Conservation (phyloP, 2,113 vertebrate genomes). For the Myotis davidii region DNA sequence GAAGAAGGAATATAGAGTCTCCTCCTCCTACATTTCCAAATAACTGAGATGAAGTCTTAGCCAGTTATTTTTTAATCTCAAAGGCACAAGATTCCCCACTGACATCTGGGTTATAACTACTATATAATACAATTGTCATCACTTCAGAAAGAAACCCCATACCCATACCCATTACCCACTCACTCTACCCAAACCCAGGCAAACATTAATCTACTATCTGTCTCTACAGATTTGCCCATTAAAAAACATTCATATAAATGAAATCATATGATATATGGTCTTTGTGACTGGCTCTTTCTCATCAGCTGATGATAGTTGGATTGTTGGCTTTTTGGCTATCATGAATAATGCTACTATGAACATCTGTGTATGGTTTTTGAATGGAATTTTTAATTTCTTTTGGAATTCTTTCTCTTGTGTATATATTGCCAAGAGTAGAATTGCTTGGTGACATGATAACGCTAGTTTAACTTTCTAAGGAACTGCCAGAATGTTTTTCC, state of each 20-base stretch:
- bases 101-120: not conserved
- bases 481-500: not conserved
- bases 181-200: not conserved
- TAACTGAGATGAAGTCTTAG: not conserved
- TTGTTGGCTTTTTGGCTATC: not conserved
- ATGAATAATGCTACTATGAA: not conserved
- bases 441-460: not conserved
- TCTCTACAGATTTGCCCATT: not conserved
- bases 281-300: not conserved
- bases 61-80: not conserved
- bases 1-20: not conserved
- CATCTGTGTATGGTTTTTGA: not conserved
- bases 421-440: not conserved
- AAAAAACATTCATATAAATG: not conserved
- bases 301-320: not conserved
- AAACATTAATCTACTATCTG: not conserved
- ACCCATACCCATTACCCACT: not conserved
- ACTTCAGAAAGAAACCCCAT: not conserved
- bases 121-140: not conserved
- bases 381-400: not conserved
- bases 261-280: not conserved
- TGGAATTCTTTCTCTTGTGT: not conserved
- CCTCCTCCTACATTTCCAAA: not conserved
- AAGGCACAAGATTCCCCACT: not conserved
- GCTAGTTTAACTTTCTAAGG: not conserved